These are phyloP conservation scores for Pardosa pseudoannulata DNA, from an alignment of 2,888 invertebrate species.

Conservation along the genomic window DNA sequence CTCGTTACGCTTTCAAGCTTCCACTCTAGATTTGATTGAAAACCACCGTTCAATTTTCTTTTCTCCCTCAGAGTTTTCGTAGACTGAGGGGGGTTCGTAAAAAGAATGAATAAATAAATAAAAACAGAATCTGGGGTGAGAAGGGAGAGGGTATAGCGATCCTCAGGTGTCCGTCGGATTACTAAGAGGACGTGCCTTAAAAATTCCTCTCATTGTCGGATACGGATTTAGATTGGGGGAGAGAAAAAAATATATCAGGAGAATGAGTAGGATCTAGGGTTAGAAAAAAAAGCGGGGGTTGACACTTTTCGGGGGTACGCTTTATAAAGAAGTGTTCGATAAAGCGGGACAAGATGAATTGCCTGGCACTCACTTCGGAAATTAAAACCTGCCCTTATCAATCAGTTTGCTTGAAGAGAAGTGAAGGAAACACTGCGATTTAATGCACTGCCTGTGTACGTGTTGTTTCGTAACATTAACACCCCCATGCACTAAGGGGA, in stretches of 20 bases:
- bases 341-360: constrained; percentile 58
- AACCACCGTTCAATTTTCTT: constrained; percentile 59
- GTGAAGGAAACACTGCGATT: constrained; percentile 52
- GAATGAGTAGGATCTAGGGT: constrained; percentile 1
- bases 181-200: constrained; percentile 26
- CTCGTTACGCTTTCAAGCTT: constrained; percentile 61
- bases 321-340: constrained; percentile 55
- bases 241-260: background rate
- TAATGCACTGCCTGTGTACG: constrained; percentile 66
- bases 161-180: constrained; percentile 70
- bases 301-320: constrained; percentile 25
- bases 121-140: constrained; percentile 21
- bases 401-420: constrained; percentile 58
- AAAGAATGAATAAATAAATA: constrained; percentile 63
- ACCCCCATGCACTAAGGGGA: constrained; percentile 44
- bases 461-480: constrained; percentile 28
- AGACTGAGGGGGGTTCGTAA: constrained; percentile 11
- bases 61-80: constrained; percentile 20
- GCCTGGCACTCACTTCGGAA: constrained; percentile 64
- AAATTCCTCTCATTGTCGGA: constrained; percentile 68
- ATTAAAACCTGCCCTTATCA: constrained; percentile 72
- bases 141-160: constrained; percentile 26
- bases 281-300: constrained; percentile 23
- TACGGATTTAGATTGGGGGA: constrained; percentile 23
- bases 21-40: constrained; percentile 70